These are phyloP conservation scores for Ptilodon capucinus DNA, from an alignment of 2,888 invertebrate species.

Conservation along the genomic window DNA sequence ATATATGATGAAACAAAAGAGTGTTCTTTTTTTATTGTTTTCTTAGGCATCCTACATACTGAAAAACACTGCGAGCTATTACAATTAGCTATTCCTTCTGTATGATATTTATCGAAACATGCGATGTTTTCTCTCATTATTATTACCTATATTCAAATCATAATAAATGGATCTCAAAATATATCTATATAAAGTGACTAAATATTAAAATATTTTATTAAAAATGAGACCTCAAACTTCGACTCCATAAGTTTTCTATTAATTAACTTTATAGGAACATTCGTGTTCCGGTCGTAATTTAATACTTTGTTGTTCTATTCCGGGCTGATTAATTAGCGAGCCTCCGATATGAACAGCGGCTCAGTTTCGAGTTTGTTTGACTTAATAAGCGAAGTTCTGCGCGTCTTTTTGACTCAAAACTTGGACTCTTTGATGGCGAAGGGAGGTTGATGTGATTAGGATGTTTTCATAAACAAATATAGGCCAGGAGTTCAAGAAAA, in stretches of 20 bases:
- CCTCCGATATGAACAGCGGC: slow-evolving; percentile 68
- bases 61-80: too few species aligned
- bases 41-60: too few species aligned
- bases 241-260: slow-evolving; percentile 49
- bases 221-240: too few species aligned
- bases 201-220: too few species aligned
- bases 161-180: too few species aligned
- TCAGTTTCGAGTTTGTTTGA: slow-evolving; percentile 52
- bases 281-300: slow-evolving; percentile 57
- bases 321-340: slow-evolving; percentile 74
- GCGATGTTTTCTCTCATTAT: too few species aligned
- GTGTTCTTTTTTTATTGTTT: too few species aligned
- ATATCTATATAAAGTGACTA: too few species aligned
- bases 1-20: too few species aligned
- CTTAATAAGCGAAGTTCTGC: slow-evolving; percentile 73
- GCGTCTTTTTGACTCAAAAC: slow-evolving; percentile 70
- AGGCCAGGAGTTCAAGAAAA: not conserved
- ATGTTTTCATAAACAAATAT: slow-evolving; percentile 24
- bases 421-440: slow-evolving; percentile 64
- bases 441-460: slow-evolving; percentile 58
- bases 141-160: too few species aligned
- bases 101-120: too few species aligned
- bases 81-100: too few species aligned
- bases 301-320: slow-evolving; percentile 72
- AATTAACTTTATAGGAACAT: slow-evolving; percentile 60